A percentile compares a stretch with the other conserved stretches of the same genome.
These are phyloP conservation scores for Diachrysia chrysitis DNA, from an alignment of 2,888 invertebrate genomes.

Conservation along the genomic window DNA sequence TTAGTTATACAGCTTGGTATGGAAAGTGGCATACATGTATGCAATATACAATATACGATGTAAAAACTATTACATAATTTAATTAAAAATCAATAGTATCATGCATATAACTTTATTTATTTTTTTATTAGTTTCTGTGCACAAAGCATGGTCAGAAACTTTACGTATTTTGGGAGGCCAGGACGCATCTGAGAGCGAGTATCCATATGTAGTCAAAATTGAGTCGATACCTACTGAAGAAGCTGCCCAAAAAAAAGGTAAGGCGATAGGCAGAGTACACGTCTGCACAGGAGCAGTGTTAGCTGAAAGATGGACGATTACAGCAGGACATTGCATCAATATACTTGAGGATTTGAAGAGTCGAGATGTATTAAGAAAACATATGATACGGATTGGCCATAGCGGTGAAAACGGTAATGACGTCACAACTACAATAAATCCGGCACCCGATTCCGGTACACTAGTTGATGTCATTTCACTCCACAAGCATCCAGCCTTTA, in stretches of 20 bases:
- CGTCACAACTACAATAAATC: background rate
- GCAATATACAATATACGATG: background rate
- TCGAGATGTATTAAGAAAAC: background rate
- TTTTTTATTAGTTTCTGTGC: background rate
- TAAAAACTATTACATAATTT: background rate
- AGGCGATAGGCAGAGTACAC: background rate
- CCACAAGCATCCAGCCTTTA: constrained; percentile 10
- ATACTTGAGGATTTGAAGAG: background rate
- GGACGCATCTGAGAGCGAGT: background rate
- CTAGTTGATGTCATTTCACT: background rate
- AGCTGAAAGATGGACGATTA: constrained; percentile 11
- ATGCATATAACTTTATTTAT: constrained; percentile 10
- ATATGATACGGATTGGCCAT: background rate
- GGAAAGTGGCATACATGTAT: background rate
- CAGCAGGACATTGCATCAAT: constrained; percentile 14
- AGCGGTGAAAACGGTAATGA: no score
- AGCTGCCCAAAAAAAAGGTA: no score
- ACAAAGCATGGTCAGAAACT: background rate
- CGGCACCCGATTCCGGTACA: background rate
- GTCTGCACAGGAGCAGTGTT: constrained; percentile 11
- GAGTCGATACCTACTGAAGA: background rate
- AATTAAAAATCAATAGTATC: background rate
- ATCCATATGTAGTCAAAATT: constrained; percentile 14
- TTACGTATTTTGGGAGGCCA: constrained; percentile 4
- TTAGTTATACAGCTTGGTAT: background rate